Base-by-base conservation (phyloP, 2,888 invertebrate genomes). In the Leptopilina syphax region DNA sequence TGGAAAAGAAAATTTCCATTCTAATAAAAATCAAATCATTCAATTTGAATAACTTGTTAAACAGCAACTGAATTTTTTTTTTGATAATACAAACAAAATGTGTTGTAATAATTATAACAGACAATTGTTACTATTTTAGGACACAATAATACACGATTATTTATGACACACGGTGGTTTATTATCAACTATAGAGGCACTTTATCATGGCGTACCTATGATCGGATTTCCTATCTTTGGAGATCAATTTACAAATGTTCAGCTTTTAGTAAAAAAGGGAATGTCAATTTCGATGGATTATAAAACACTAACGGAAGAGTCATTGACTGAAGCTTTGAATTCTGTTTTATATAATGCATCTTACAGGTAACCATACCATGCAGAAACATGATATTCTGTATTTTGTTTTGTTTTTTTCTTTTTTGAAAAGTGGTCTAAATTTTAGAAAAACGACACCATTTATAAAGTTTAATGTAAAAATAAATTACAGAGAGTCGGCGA, bases 101-200 rank as follows among this genome's bases (percentile, higher is more conserved):
- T 34, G 18, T 34, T 34, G 34, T 34, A 34, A 34, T 34, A 34
- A 34, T 34, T 34, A 1, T 27, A 27, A 27, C 18, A 18, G 18
- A 18, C 34, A 34, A 34, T 34, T 34, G 34, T 4, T 34, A 34
- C 34, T 34, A 34, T 34, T 34, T 44, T 78, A 90, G 90, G 86
- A 57, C 90, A 91, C 80, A 85, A 86, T 47, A 90, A 90, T 67
- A 79, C 84, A 0, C 85, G 83, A 63, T 86, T 79, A 9, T 91
- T 91, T 76, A 82, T 91, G 3, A 89, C 90, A 5, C 90, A 90
- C 27, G 90, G 89, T 0, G 90, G 90, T 4, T 79, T 90, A 5
- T 88, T 90, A 89, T 86, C 89, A 4, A 85, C 85, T 2, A 89
- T 89, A 70, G 90, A 90, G 76, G 86, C 90, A 6, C 82, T 90